Evolutionary conservation across 2,113 vertebrate genomes (phyloP).

Genomic region (Chionis minor): DNA sequence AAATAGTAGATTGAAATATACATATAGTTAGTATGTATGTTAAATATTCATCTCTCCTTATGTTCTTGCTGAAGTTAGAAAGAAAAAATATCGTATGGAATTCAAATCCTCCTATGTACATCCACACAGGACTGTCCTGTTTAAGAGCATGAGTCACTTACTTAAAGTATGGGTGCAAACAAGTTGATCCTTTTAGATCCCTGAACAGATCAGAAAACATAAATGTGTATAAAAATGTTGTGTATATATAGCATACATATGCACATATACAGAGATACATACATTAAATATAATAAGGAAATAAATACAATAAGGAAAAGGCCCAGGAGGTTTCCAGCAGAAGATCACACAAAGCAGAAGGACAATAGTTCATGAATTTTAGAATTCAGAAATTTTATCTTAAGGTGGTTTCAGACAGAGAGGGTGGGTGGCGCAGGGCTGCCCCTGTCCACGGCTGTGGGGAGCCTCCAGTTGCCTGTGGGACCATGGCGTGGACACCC

Average conservation of each 20-base stretch:
- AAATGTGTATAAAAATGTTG: background rate
- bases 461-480: background rate
- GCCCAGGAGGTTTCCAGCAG: accelerated
- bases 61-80: background rate
- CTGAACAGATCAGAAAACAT: background rate
- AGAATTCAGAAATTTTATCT: background rate
- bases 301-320: background rate
- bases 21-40: background rate
- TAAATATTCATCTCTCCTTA: background rate
- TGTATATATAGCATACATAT: background rate
- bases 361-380: background rate
- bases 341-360: background rate
- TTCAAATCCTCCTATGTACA: background rate
- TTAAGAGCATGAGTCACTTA: background rate
- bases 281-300: background rate
- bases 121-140: background rate
- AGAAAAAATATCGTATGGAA: background rate
- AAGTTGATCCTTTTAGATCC: background rate
- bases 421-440: accelerated
- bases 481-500: background rate
- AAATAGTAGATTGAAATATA: background rate
- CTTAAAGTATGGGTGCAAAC: background rate
- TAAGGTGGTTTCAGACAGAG: background rate
- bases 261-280: background rate
- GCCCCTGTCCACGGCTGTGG: too few species aligned